Evolutionary conservation across 2,113 vertebrate species (phyloP).

Genomic region (Poecilia latipinna): DNA sequence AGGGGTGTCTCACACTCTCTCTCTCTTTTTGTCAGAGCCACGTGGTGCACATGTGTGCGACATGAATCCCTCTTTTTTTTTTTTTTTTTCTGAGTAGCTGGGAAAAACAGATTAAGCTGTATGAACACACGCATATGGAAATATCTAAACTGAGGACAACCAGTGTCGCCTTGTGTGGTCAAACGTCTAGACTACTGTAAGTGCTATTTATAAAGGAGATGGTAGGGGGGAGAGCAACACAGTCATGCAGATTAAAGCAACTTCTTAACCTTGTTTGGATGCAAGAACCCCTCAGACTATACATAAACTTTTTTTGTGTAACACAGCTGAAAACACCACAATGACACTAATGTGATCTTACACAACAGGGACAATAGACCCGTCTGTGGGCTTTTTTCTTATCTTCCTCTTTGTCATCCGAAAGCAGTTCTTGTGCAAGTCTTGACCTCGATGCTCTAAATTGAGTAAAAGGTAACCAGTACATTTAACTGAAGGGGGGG

Average conservation of each 20-base stretch:
- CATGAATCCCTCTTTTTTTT: conserved; percentile 60
- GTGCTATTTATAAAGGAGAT: conserved; percentile 47
- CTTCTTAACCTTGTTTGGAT: conserved; percentile 29
- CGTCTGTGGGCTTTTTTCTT: not conserved
- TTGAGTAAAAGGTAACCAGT: not conserved
- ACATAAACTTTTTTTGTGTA: not conserved
- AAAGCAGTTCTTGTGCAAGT: not conserved
- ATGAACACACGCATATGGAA: conserved; percentile 67
- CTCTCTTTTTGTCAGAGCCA: conserved; percentile 56
- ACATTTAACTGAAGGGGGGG: not conserved
- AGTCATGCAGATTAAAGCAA: conserved; percentile 30
- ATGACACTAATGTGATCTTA: not conserved
- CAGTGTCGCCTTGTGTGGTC: conserved; percentile 78
- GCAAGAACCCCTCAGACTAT: conserved; percentile 1
- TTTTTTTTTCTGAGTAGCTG: conserved; percentile 60
- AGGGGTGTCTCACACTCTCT: conserved; percentile 31
- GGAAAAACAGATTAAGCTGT: conserved; percentile 39
- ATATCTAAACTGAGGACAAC: conserved; percentile 54
- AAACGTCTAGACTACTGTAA: conserved; percentile 71
- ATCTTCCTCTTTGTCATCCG: not conserved
- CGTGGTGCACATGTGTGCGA: conserved; percentile 69
- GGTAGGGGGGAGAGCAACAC: conserved; percentile 11
- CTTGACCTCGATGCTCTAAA: too few species aligned
- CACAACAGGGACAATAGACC: not conserved
- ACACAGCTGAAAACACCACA: not conserved